phyloP scores from a whole-genome alignment of 2,113 vertebrate species.

The Amblyornis subalaris region DNA sequence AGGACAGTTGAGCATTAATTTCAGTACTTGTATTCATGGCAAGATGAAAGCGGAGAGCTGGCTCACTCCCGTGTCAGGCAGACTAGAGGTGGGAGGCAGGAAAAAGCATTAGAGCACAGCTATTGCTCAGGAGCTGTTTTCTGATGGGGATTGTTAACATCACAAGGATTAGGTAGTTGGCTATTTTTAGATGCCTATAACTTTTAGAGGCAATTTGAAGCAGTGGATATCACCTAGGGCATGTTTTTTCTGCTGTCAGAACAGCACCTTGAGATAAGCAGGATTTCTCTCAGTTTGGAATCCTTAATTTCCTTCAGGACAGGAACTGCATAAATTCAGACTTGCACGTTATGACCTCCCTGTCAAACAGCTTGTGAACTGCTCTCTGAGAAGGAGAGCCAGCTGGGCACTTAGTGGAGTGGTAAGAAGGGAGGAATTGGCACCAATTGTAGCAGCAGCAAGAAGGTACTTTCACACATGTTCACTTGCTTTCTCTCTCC shows the following conservation, averaged over 20 bases:
- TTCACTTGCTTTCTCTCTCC: background rate
- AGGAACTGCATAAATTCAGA: slow-evolving; percentile 3
- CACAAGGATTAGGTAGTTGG: background rate
- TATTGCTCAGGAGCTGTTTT: background rate
- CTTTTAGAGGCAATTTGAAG: slow-evolving; percentile 42
- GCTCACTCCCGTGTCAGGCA: background rate
- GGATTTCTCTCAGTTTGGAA: background rate
- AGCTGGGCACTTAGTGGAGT: background rate
- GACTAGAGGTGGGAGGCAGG: background rate
- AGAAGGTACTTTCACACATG: background rate
- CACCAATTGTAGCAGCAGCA: background rate
- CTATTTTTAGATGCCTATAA: slow-evolving; percentile 47
- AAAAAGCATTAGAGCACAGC: background rate
- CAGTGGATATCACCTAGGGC: background rate
- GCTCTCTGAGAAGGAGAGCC: background rate
- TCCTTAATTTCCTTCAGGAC: slow-evolving; percentile 42
- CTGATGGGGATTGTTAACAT: slow-evolving; percentile 10
- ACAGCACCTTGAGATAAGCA: slow-evolving; percentile 33
- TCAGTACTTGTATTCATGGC: background rate
- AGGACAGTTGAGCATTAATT: background rate
- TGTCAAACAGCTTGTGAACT: background rate
- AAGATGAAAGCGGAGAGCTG: background rate
- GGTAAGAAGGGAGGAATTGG: background rate
- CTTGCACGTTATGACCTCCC: background rate
- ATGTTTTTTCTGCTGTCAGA: slow-evolving; percentile 6